Evolutionary conservation across 2,113 vertebrate genomes (phyloP).

Genomic region (Indri indri): DNA sequence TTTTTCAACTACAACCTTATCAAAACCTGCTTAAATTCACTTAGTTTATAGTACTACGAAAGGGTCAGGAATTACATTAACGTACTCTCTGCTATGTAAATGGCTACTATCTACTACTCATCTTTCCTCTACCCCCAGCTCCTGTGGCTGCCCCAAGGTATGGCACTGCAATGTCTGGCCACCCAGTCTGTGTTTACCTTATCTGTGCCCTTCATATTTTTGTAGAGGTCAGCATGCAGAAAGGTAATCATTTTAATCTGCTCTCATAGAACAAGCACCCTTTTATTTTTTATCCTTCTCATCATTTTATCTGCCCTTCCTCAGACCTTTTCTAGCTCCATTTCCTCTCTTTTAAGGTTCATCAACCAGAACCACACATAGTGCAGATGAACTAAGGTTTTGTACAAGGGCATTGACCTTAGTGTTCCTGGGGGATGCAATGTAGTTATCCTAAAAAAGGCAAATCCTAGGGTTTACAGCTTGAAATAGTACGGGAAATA

Average conservation of each 20-base stretch:
- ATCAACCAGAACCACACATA: slow-evolving; percentile 60
- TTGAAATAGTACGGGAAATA: slow-evolving; percentile 22
- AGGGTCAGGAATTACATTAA: neutral
- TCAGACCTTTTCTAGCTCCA: slow-evolving; percentile 59
- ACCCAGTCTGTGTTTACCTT: slow-evolving; percentile 7
- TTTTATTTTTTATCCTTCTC: slow-evolving; percentile 8
- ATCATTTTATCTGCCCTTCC: slow-evolving; percentile 70
- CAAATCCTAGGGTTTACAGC: slow-evolving; percentile 25
- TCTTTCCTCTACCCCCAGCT: neutral
- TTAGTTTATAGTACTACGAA: neutral
- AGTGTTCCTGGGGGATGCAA: neutral
- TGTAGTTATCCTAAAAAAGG: slow-evolving; percentile 43
- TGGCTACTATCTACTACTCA: neutral
- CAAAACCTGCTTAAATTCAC: neutral
- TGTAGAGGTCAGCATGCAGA: slow-evolving; percentile 45
- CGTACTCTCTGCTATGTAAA: neutral
- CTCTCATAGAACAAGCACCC: slow-evolving; percentile 2
- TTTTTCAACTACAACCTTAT: neutral
- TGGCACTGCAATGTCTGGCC: neutral
- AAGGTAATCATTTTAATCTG: slow-evolving; percentile 57
- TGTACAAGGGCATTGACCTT: slow-evolving; percentile 50
- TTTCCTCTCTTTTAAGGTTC: slow-evolving; percentile 70
- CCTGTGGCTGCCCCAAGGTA: neutral
- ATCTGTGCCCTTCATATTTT: slow-evolving; percentile 36
- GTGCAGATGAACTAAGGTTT: slow-evolving; percentile 48